phyloP scores from a whole-genome alignment of 2,888 invertebrate genomes.

The Chymomyza caudatula region DNA sequence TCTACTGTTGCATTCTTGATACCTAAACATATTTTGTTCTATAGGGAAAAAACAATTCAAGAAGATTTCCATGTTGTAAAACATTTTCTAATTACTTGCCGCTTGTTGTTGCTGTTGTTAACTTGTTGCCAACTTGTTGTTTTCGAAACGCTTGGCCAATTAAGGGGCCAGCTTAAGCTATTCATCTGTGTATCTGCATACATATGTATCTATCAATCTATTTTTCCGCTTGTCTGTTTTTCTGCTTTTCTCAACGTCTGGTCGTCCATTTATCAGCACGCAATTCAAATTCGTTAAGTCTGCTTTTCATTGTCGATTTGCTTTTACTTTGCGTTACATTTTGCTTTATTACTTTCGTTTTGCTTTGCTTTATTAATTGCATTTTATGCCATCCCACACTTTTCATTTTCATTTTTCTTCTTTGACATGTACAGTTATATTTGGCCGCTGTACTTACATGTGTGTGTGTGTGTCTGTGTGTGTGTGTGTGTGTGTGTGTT shows the following conservation, averaged over 20 bases:
- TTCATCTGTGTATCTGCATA: not conserved
- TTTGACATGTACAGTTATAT: not conserved
- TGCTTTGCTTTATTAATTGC: conserved; percentile 42
- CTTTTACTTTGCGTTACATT: conserved; percentile 37
- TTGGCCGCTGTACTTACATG: not conserved
- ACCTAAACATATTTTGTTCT: not conserved
- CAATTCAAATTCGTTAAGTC: not conserved
- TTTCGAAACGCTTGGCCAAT: not conserved
- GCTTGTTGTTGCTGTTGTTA: not conserved
- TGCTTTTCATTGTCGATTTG: conserved; percentile 1
- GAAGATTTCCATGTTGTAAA: not conserved
- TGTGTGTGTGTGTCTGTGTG: not conserved
- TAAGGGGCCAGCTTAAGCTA: not conserved
- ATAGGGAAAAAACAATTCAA: not conserved
- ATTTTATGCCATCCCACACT: conserved; percentile 41
- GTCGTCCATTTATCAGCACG: not conserved
- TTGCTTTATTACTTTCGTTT: not conserved
- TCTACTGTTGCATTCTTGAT: no score
- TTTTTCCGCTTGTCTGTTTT: not conserved
- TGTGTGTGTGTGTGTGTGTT: not conserved
- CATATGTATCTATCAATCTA: not conserved
- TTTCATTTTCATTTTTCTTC: conserved; percentile 14
- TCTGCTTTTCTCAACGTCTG: not conserved
- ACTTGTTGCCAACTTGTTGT: not conserved
- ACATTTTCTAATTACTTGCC: not conserved